Conservation (phyloP, 2,888 invertebrate species). For the Drosophila colorata region DNA sequence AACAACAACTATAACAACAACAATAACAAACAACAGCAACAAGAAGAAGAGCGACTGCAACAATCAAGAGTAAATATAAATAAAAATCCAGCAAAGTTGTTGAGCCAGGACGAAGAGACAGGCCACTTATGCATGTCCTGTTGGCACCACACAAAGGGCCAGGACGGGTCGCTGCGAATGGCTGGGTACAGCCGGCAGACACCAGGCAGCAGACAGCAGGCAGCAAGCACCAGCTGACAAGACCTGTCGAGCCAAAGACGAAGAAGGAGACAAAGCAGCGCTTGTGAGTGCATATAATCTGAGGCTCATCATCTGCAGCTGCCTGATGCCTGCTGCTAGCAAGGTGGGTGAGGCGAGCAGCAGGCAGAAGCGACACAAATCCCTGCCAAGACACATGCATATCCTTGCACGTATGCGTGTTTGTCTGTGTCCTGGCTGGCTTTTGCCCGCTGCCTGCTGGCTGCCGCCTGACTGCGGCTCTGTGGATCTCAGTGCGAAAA, state of each 20-base stretch:
- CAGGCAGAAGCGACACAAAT: slow-evolving; percentile 55
- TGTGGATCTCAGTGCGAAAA: slow-evolving; percentile 28
- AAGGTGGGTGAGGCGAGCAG: slow-evolving; percentile 13
- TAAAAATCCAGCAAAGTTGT: slow-evolving; percentile 66
- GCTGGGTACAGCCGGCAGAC: slow-evolving; percentile 1
- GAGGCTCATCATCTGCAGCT: slow-evolving; percentile 61
- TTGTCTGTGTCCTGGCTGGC: slow-evolving; percentile 49
- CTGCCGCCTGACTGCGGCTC: slow-evolving; percentile 10
- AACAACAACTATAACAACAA: slow-evolving; percentile 31
- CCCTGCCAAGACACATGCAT: slow-evolving; percentile 64
- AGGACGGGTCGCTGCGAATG: slow-evolving; percentile 20
- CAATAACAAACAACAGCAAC: slow-evolving; percentile 10
- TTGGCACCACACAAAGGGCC: slow-evolving; percentile 61
- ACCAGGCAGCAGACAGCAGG: slow-evolving; percentile 13
- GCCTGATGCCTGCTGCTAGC: slow-evolving; percentile 15
- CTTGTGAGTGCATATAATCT: slow-evolving; percentile 78
- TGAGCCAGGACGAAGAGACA: slow-evolving; percentile 61
- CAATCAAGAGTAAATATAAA: slow-evolving; percentile 79
- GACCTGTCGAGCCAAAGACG: slow-evolving; percentile 56
- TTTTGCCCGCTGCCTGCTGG: slow-evolving; percentile 28
- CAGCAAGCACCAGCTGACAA: slow-evolving; percentile 38
- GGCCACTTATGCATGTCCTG: slow-evolving; percentile 80
- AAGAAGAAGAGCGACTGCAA: slow-evolving; percentile 51
- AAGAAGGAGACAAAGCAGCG: slow-evolving; percentile 60
- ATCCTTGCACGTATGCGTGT: slow-evolving; percentile 57